phyloP scores from a whole-genome alignment of 2,888 invertebrate species.

The Conops quadrifasciatus region DNA sequence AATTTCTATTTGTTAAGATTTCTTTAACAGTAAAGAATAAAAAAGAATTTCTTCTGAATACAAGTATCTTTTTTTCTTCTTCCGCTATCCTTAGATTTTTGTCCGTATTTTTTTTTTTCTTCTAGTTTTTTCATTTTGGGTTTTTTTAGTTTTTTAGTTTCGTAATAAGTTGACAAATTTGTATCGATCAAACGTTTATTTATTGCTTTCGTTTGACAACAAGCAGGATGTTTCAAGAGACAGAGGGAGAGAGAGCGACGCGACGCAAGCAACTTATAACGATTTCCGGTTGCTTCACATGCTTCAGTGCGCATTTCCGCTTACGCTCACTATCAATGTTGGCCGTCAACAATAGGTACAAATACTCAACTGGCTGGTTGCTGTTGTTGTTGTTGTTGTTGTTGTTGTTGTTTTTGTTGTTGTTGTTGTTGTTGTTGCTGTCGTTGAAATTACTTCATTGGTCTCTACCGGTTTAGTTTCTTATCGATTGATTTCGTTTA shows the following conservation, averaged over 20 bases:
- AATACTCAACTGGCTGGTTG: background rate
- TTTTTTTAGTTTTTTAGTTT: no score
- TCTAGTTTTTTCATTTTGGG: no score
- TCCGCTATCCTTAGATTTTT: no score
- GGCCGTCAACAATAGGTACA: background rate
- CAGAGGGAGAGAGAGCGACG: background rate
- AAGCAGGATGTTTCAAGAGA: background rate
- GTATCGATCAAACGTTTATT: background rate
- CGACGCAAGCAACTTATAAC: conserved; percentile 5
- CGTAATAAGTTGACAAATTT: background rate
- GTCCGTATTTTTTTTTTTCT: no score
- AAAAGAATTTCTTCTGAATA: no score
- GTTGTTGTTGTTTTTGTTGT: background rate
- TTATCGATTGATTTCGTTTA: background rate
- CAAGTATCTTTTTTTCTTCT: no score
- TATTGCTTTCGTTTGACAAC: background rate
- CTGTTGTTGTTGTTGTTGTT: background rate
- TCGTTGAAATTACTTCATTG: background rate
- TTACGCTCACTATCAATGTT: conserved; percentile 5
- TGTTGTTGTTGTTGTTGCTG: background rate
- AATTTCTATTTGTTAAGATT: no score
- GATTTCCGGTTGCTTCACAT: conserved; percentile 31
- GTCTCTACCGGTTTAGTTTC: background rate
- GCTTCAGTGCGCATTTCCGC: conserved; percentile 31
- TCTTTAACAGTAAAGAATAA: no score